Evolutionary conservation across 1,140 invertebrate species (phyloP).

Genomic region (Sipha flava): DNA sequence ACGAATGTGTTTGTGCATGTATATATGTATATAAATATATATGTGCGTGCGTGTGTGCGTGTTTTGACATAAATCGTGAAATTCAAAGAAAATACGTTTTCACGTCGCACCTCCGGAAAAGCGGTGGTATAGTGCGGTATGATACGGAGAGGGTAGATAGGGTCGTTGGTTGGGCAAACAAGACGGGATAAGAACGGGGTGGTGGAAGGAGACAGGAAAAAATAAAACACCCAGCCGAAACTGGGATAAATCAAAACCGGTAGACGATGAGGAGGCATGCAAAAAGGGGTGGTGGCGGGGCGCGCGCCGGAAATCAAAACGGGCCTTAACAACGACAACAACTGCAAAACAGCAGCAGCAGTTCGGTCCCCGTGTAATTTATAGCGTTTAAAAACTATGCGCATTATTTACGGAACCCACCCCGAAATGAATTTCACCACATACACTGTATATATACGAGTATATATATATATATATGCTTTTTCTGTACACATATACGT

Average conservation of each 20-base stretch:
- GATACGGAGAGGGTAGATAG: too few species aligned
- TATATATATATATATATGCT: neutral
- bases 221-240: neutral
- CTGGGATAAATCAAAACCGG: constrained; percentile 10
- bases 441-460: neutral
- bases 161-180: too few species aligned
- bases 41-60: too few species aligned
- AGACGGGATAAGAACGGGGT: too few species aligned
- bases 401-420: constrained; percentile 15
- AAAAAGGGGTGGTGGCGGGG: neutral
- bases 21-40: too few species aligned
- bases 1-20: too few species aligned
- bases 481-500: too few species aligned
- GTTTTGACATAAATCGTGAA: neutral
- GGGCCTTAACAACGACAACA: neutral
- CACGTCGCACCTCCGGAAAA: neutral
- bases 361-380: constrained; percentile 8
- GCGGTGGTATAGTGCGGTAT: too few species aligned
- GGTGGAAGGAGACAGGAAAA: neutral
- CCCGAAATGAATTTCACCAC: neutral
- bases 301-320: constrained; percentile 19
- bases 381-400: constrained; percentile 31
- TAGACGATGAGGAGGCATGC: neutral
- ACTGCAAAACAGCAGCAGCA: neutral
- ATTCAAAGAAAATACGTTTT: neutral